Percentiles rank a stretch among this genome's conserved stretches.
Conservation (phyloP, 2,113 vertebrate species). For the Brienomyrus longianalis region DNA sequence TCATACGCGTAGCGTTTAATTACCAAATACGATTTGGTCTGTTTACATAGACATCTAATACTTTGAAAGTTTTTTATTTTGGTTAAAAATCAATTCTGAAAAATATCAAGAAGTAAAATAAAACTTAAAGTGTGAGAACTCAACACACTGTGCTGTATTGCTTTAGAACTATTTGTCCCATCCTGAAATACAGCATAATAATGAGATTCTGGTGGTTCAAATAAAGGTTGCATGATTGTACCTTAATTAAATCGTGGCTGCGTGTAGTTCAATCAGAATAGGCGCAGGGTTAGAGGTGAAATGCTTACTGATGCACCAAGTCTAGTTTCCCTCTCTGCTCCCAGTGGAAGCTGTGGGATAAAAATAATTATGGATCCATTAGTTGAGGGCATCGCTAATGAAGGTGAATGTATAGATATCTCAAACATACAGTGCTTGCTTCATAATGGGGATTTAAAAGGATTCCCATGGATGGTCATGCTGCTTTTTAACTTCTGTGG, state of each 20-base stretch:
- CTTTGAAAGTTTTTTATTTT: background rate
- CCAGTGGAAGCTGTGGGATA: background rate
- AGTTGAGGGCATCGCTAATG: background rate
- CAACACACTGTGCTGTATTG: background rate
- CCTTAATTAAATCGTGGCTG: background rate
- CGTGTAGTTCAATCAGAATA: background rate
- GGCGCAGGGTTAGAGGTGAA: background rate
- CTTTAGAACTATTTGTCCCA: background rate
- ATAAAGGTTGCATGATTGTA: background rate
- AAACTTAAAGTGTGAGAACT: background rate
- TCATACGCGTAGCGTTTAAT: background rate
- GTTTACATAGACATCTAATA: background rate
- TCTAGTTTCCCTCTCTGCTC: background rate
- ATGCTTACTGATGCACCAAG: background rate
- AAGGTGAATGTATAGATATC: slow-evolving; percentile 9
- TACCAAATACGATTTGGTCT: background rate
- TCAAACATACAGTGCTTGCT: background rate
- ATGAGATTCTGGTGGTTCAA: background rate
- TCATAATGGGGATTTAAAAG: background rate
- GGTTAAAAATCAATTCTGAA: background rate
- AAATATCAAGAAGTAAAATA: background rate
- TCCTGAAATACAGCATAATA: background rate
- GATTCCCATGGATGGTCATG: background rate
- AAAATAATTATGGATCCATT: slow-evolving; percentile 1
- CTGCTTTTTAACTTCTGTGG: background rate